Base-by-base conservation (phyloP, 2,113 vertebrate genomes). In the Phylloscopus whistleri region DNA sequence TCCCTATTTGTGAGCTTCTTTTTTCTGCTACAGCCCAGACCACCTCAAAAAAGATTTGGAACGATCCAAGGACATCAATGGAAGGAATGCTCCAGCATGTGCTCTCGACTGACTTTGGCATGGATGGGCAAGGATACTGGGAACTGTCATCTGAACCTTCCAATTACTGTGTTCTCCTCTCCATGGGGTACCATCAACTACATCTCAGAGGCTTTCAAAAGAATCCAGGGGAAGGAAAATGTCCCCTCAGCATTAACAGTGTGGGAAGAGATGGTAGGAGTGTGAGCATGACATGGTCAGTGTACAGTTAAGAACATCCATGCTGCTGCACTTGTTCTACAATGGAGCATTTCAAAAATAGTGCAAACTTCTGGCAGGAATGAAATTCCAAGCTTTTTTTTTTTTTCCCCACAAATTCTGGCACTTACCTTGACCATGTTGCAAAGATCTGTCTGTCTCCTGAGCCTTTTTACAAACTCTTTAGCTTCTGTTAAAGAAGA, bases 401-500 rank as follows among this genome's bases (percentile, higher is more conserved):
- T 53, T 24, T 16, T 33, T 58, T 58, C 18, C 13, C 9, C 27
- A 52, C 0, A 0, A 44, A 21, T 85, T 74, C 64, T 75, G 56
- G 37, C 69, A 88, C 96, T 35, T 97, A 98, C 97, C 97, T 97
- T 98, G 7, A 83, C 97, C 77, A 97, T 93, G 90, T 97, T 98
- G 89, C 96, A 98, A 90, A 98, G 97, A 60, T 97, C 97, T 4
- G 89, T 97, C 95, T 97, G 98, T 94, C 98, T 98, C 87, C 91
- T 66, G 21, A 98, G 93, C 90, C 98, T 97, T 93, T 96, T 96
- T 35, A 97, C 83, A 94, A 98, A 98, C 77, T 92, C 41, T 58
- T 89, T 90, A 68, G 96, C 96, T 96, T 97, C 98, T 98, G 97
- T 97, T 67, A 78, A 96, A 78, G 49, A 89, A 66, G 55, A 91